phyloP scores from a whole-genome alignment of 1,140 invertebrate genomes.

The Lordiphosa mommai region DNA sequence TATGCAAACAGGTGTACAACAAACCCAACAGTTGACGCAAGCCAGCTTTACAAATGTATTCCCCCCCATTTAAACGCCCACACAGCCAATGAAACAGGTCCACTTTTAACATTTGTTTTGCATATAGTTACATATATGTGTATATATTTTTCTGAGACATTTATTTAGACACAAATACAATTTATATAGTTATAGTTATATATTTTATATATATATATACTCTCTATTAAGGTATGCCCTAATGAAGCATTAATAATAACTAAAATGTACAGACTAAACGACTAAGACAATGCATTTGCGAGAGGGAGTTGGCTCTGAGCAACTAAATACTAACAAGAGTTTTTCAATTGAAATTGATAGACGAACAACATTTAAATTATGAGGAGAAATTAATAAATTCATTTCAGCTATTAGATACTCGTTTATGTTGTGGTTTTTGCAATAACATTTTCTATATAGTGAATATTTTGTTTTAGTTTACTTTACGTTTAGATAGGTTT shows the following conservation, averaged over 20 bases:
- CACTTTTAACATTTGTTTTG: slow-evolving; percentile 50
- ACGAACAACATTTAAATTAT: slow-evolving; percentile 72
- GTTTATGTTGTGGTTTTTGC: slow-evolving; percentile 18
- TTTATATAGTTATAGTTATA: slow-evolving; percentile 41
- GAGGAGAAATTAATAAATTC: slow-evolving; percentile 73
- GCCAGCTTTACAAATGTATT: no score
- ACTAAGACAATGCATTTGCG: slow-evolving; percentile 69
- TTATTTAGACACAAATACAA: slow-evolving; percentile 76
- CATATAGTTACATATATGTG: slow-evolving; percentile 44
- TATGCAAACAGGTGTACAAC: no score
- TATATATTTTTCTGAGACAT: slow-evolving; percentile 70
- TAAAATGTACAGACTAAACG: slow-evolving; percentile 75
- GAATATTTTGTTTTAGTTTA: no score
- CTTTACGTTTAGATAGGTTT: no score
- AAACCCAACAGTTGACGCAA: no score
- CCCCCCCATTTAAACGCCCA: slow-evolving; percentile 32
- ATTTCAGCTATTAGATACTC: slow-evolving; percentile 60
- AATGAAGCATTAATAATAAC: slow-evolving; percentile 65
- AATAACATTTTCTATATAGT: slow-evolving; percentile 63
- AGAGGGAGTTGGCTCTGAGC: slow-evolving; percentile 36
- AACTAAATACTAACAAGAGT: slow-evolving; percentile 66
- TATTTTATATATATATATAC: slow-evolving; percentile 34
- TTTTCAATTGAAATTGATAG: slow-evolving; percentile 43
- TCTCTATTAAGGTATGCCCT: slow-evolving; percentile 61
- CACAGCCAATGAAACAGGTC: slow-evolving; percentile 24